phyloP scores from a whole-genome alignment of 2,888 invertebrate genomes.

The Pelosia muscerda region DNA sequence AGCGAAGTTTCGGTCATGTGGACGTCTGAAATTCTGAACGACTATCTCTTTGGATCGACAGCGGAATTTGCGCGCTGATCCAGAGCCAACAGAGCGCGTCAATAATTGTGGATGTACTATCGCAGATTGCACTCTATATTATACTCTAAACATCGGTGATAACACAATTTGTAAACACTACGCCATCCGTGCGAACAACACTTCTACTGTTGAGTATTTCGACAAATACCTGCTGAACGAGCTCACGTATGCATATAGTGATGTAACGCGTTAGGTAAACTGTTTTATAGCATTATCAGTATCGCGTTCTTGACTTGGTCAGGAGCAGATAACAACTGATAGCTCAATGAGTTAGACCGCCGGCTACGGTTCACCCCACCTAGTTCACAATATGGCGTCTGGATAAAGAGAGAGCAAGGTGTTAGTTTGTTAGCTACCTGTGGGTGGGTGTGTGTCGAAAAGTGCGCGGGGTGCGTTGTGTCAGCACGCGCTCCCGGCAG shows the following conservation, averaged over 20 bases:
- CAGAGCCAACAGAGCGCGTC: conserved; percentile 75
- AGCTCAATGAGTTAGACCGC: conserved; percentile 40
- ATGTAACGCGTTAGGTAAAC: conserved; percentile 55
- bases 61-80: conserved; percentile 70
- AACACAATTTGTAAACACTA: conserved; percentile 76
- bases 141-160: conserved; percentile 65
- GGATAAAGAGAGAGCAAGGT: conserved; percentile 21
- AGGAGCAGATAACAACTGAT: conserved; percentile 67
- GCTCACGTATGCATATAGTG: conserved; percentile 44
- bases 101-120: conserved; percentile 70
- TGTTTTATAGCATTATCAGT: conserved; percentile 42
- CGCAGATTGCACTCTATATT: conserved; percentile 61
- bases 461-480: conserved; percentile 72
- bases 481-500: conserved; percentile 74
- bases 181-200: conserved; percentile 59
- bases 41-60: conserved; percentile 57
- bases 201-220: conserved; percentile 58
- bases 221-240: conserved; percentile 59
- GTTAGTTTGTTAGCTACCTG: conserved; percentile 63
- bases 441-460: conserved; percentile 73
- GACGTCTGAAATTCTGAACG: conserved; percentile 59
- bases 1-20: conserved; percentile 79
- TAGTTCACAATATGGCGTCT: conserved; percentile 52
- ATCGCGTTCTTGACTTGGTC: conserved; percentile 64
- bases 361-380: conserved; percentile 51